Evolutionary conservation across 2,113 vertebrate species (phyloP), one percentile per base, ranked within the genome.

Genomic region (Aspidoscelis tigris): DNA sequence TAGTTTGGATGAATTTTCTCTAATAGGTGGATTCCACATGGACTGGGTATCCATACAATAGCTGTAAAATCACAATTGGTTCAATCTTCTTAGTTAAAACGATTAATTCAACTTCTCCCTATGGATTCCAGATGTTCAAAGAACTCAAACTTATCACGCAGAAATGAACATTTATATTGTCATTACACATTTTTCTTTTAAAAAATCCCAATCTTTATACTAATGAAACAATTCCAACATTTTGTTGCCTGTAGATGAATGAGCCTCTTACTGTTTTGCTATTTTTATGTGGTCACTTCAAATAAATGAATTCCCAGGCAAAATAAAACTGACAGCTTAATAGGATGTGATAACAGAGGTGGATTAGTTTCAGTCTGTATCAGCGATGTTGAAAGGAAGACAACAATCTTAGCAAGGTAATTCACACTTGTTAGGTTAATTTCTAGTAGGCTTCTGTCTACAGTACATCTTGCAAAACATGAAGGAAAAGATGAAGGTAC

Each of bases 361-460:
- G 87, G 89, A 90, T 85, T 0, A 0, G 71, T 91, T 86, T 84
- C 86, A 88, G 73, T 47, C 76, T 90, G 79, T 84, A 86, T 73
- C 66, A 85, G 81, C 78, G n/a, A 39, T 65, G 70, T 61, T 1
- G 58, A 0, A 0, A 80, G 89, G 90, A 76, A 24, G 1, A 80
- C 55, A 81, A 65, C 80, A 89, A 81, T 89, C 84, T 88, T 33
- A 86, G 86, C 85, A 86, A 87, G 68, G 87, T 91, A 93, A 93
- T 90, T 91, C 90, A 88, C 82, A 88, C 85, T 75, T 1, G 68
- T 89, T 91, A 91, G 88, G 85, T 69, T 90, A 92, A 81, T 90
- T 92, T 93, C 85, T 90, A 90, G 84, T 91, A 89, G 87, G 89
- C 90, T 91, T 91, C 81, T 89, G 88, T 88, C 87, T 90, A 70